These are phyloP conservation scores for Drosophila trichaetosa DNA, from an alignment of 2,888 invertebrate genomes.

Conservation along the genomic window DNA sequence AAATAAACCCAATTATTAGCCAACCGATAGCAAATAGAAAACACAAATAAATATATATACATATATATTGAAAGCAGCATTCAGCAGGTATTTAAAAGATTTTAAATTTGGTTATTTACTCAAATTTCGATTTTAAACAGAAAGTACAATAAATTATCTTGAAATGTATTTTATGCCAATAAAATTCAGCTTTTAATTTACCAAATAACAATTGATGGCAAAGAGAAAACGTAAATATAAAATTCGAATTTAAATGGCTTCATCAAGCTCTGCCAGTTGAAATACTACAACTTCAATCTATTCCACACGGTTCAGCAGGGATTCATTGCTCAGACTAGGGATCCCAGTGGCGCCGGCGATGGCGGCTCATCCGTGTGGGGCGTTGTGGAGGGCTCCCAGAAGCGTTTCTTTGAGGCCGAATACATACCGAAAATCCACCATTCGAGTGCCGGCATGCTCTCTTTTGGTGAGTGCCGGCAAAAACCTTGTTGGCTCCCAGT, in stretches of 20 bases:
- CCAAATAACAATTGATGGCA: not conserved
- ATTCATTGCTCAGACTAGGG: conserved; percentile 99
- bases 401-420: conserved; percentile 96
- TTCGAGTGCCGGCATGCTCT: conserved; percentile 92
- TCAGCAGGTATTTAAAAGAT: not conserved
- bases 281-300: conserved; percentile 98
- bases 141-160: not conserved
- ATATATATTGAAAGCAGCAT: not conserved
- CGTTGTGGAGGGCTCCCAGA: conserved; percentile 93
- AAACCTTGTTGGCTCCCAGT: conserved; percentile 96
- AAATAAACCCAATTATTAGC: not conserved
- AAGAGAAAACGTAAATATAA: not conserved
- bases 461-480: conserved; percentile 97
- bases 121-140: not conserved
- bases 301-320: conserved; percentile 97
- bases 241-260: conserved; percentile 86
- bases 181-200: not conserved
- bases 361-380: conserved; percentile 97
- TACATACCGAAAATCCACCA: conserved; percentile 96
- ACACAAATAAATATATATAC: too few relatives aligned
- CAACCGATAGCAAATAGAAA: not conserved
- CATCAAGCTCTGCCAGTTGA: conserved; percentile 97
- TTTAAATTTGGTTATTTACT: not conserved
- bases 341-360: conserved; percentile 95
- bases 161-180: not conserved